Conservation (phyloP, 2,888 invertebrate genomes). For the Congeria kusceri region DNA sequence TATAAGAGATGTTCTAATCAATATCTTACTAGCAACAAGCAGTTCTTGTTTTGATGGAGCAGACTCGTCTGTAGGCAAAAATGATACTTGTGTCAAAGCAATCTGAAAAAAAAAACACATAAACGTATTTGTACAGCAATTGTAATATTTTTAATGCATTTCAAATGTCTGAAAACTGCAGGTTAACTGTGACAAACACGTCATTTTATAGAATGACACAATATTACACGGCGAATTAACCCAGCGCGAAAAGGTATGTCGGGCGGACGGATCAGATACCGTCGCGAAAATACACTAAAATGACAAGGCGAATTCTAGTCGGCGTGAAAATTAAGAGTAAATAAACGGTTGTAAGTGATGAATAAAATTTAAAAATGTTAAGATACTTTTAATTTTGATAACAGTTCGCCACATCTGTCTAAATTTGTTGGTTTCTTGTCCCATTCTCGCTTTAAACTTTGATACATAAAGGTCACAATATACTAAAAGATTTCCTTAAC, state of each 20-base stretch:
- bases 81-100: conserved; percentile 90
- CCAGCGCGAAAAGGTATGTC: no score
- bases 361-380: background rate
- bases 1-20: no score
- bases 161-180: no score
- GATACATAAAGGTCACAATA: conserved; percentile 92
- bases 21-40: conserved; percentile 90
- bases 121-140: no score
- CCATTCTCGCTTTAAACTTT: conserved; percentile 95
- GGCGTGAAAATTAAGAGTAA: background rate
- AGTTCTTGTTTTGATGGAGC: conserved; percentile 91
- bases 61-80: conserved; percentile 93
- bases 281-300: conserved; percentile 44
- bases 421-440: conserved; percentile 90
- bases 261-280: no score
- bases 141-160: no score
- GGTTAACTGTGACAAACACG: no score
- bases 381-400: conserved; percentile 93
- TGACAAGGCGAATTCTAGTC: conserved; percentile 45
- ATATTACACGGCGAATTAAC: no score
- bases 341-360: background rate
- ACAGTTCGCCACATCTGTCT: conserved; percentile 93
- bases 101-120: no score
- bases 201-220: no score
- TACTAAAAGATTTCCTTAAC: no score